Conservation (phyloP, 2,797 vertebrate species). For the Gobionotothen gibberifrons region DNA sequence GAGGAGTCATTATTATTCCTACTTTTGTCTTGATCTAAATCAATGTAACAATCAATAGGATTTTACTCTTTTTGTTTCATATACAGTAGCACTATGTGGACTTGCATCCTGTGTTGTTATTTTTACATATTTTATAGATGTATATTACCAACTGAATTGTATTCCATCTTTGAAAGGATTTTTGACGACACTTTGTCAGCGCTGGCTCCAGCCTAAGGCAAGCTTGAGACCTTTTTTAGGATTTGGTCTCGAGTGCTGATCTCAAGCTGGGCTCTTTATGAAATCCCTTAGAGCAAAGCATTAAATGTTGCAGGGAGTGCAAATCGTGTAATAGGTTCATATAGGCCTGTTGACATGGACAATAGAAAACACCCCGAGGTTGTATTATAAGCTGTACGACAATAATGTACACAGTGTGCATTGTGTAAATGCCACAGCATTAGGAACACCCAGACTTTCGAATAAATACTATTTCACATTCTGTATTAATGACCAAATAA, state of each 20-base stretch:
- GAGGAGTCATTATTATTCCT: too few relatives aligned
- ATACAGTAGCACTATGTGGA: neutral
- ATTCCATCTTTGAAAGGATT: slow-evolving; percentile 14
- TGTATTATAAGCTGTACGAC: slow-evolving; percentile 7
- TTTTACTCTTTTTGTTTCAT: neutral
- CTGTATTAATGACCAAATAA: neutral
- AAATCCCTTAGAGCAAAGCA: slow-evolving; percentile 26
- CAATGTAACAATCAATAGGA: neutral
- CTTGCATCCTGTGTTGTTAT: neutral
- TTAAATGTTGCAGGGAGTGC: slow-evolving; percentile 15
- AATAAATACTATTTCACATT: neutral
- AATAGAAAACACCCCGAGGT: slow-evolving; percentile 1
- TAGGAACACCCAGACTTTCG: neutral
- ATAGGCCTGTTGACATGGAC: slow-evolving; percentile 14
- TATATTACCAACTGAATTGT: neutral
- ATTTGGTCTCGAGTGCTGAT: slow-evolving; percentile 29
- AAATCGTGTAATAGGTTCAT: slow-evolving; percentile 21
- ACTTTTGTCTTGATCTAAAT: neutral
- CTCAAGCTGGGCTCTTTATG: slow-evolving; percentile 32
- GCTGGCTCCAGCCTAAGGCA: slow-evolving; percentile 13
- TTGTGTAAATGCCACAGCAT: neutral
- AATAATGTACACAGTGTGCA: slow-evolving; percentile 6
- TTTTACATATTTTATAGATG: slow-evolving; percentile 5
- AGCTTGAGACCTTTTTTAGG: slow-evolving; percentile 17
- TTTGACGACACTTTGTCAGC: slow-evolving; percentile 17